Evolutionary conservation across 2,797 vertebrate species (phyloP), one percentile per base, ranked within the genome.

Genomic region (Rousettus madagascariensis): DNA sequence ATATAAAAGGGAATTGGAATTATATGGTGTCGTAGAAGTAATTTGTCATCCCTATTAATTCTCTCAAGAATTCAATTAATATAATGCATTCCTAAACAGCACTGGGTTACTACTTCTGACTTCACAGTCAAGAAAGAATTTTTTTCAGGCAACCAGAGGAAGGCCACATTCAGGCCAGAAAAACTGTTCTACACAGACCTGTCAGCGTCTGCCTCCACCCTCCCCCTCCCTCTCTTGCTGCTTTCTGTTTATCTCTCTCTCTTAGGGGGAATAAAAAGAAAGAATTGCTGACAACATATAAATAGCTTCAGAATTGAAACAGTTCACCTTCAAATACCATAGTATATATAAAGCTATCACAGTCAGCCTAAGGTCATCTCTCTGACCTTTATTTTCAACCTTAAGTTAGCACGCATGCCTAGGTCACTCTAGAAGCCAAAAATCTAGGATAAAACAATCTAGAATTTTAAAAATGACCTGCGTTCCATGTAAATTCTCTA

Each of bases 81-180:
- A 15, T 8, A 72, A 59, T 3, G 19, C 24, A 57, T 69, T 74
- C 77, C 26, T 30, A 36, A 83, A 83, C 15, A 68, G 69, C 36
- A 30, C 38, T 72, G 82, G 93, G 71, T 92, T 82, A 95, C 28
- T 57, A 33, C 33, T 69, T 78, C 63, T 65, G 68, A 92, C 51
- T 36, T 96, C 41, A 12, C 0, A 26, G 46, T 36, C 17, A 84
- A 61, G 41, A 57, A 63, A 74, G 41, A 78, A 12, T 43, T 65
- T 88, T 79, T 90, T 59, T 72, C 30, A 92, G 88, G 59, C 26
- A 86, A 68, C 30, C 30, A 55, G 41, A 57, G 17, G 17, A 57
- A 13, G 53, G 63, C 36, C 20, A 57, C 43, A 59, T 66, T 68
- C 63, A 90, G 43, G 43, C 9, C 46, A 88, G 49, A 69, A 92